phyloP scores from a whole-genome alignment of 2,797 vertebrate genomes.

The Bradypodion pumilum region DNA sequence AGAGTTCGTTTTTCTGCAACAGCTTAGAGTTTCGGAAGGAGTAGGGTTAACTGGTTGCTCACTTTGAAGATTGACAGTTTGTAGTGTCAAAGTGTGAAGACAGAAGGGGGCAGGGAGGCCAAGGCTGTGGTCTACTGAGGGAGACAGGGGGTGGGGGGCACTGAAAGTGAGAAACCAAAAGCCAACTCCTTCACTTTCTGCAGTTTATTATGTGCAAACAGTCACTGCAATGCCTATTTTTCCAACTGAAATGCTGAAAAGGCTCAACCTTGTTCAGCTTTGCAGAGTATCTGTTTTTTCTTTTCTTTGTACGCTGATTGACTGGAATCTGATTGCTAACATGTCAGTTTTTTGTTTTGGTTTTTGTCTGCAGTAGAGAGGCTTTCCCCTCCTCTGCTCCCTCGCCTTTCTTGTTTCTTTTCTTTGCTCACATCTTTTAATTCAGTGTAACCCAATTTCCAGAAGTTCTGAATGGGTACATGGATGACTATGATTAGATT shows the following conservation, averaged over 20 bases:
- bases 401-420: not conserved
- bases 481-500: conserved; percentile 14
- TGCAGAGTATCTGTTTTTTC: conserved; percentile 5
- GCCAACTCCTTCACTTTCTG: not conserved
- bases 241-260: conserved; percentile 14
- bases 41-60: no score
- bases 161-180: not conserved
- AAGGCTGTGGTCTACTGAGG: not conserved
- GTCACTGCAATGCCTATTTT: not conserved
- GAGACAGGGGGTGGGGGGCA: not conserved
- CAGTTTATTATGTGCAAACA: not conserved
- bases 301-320: conserved; percentile 7
- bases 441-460: conserved; percentile 9
- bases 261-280: not conserved
- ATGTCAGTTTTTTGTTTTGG: conserved; percentile 9
- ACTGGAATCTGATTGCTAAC: conserved; percentile 11
- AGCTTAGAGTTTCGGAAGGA: no score
- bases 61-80: not conserved
- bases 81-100: not conserved
- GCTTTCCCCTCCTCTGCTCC: not conserved
- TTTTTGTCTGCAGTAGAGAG: not conserved
- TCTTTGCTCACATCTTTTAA: conserved; percentile 10
- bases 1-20: no score
- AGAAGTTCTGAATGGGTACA: conserved; percentile 8
- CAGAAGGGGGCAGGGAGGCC: not conserved